Base-by-base conservation (phyloP, 2,797 vertebrate genomes). In the Syncerus caffer region DNA sequence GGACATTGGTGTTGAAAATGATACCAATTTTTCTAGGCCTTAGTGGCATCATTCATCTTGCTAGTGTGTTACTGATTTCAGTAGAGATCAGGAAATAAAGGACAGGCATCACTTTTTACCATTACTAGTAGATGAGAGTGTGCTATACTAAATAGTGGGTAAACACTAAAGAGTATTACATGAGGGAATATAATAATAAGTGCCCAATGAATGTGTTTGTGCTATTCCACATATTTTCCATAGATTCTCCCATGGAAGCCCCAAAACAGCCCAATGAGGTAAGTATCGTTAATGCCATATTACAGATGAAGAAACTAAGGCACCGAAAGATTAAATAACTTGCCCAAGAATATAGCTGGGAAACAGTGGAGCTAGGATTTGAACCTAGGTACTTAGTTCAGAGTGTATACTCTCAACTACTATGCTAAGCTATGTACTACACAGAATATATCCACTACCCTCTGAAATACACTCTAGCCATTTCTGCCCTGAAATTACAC, bases 241-340 rank as follows among this genome's bases (percentile, higher is more conserved):
- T 45, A 42, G 45, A 62, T 90, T 74, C 7, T 83, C 45, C 74
- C 31, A n/a, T 15, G 16, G 27, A 76, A 89, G 76, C 29, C 42
- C 57, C 47, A 47, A 9, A 89, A 67, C 80, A 89, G 38, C 57
- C 50, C 42, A 42, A 0, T n/a, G 67, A 84, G 34, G 3, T 21
- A 50, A 62, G 38, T 84, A 47, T 51, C 45, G 7, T 38, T 94
- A 38, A 84, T 17, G n/a, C 90, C 31, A 29, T 60, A 92, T 94
- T 89, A 93, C 25, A 91, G 58, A 86, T 93, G 55, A 93, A 85
- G 67, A 82, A 87, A 95, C 64, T 42, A 34, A 89, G 27, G 86
- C 93, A 78, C 47, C 29, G 7, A 76, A 60, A 76, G 29, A 12
- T 83, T 58, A 31, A 85, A 38, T n/a, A 93, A 53, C 47, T 91